Evolutionary conservation across 1,140 invertebrate species (phyloP).

Genomic region (Panagrolaimus sp.): DNA sequence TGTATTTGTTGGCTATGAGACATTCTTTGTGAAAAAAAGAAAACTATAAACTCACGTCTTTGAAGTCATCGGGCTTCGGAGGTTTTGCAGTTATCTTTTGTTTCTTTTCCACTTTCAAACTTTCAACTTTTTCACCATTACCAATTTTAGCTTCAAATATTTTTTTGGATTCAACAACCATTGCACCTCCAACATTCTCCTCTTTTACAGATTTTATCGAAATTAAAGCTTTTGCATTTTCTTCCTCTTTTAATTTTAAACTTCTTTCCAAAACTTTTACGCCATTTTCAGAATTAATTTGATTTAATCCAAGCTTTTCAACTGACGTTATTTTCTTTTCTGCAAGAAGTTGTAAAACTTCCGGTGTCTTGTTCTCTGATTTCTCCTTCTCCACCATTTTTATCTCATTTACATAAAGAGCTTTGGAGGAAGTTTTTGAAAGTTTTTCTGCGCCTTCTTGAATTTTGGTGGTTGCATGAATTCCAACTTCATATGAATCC

Average conservation of each 20-base stretch:
- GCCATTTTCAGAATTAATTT: slow-evolving; percentile 12
- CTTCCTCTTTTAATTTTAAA: neutral
- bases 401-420: neutral
- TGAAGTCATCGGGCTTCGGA: too few relatives aligned
- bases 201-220: neutral
- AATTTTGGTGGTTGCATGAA: slow-evolving; percentile 17
- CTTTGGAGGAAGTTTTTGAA: slow-evolving; percentile 9
- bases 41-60: too few relatives aligned
- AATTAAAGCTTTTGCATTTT: slow-evolving; percentile 2
- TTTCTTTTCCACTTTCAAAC: too few relatives aligned
- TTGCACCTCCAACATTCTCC: neutral
- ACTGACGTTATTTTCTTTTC: slow-evolving; percentile 4
- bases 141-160: slow-evolving; percentile 1
- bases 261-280: slow-evolving; percentile 1
- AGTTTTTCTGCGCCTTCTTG: slow-evolving; percentile 5
- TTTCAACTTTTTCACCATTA: neutral
- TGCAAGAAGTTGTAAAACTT: neutral
- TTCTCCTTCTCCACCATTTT: neutral
- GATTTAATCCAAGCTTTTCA: slow-evolving; percentile 12
- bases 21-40: too few relatives aligned
- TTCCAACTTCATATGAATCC: neutral
- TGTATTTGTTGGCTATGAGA: too few relatives aligned
- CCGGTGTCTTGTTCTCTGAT: neutral
- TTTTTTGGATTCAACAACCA: slow-evolving; percentile 17
- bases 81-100: too few relatives aligned